These are phyloP conservation scores for Laspeyria flexula DNA, from an alignment of 2,888 invertebrate species.

Conservation along the genomic window DNA sequence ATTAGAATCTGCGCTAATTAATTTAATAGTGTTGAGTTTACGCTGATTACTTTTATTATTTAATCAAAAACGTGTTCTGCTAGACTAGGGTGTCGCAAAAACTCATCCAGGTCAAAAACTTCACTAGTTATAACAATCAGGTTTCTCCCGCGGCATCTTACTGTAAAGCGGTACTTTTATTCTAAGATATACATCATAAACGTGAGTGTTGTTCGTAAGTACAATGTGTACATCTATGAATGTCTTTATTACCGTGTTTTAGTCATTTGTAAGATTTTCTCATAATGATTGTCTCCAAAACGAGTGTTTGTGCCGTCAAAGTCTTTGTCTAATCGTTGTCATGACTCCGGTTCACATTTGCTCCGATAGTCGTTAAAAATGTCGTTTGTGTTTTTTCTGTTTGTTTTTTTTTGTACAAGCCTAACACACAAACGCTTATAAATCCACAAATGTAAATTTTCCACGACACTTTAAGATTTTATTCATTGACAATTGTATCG, in stretches of 20 bases:
- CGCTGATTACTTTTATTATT: conserved; percentile 17
- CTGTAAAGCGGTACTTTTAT: conserved; percentile 83
- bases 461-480: too few relatives aligned
- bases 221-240: conserved; percentile 83
- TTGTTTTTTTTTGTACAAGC: conserved; percentile 12
- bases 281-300: conserved; percentile 85
- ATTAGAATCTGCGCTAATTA: conserved; percentile 16
- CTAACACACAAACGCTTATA: too few relatives aligned
- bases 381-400: conserved; percentile 32
- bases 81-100: conserved; percentile 43
- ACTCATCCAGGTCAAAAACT: conserved; percentile 38
- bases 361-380: conserved; percentile 54
- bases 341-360: conserved; percentile 66
- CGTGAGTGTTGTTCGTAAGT: conserved; percentile 84
- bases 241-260: conserved; percentile 84
- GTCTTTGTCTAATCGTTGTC: conserved; percentile 83
- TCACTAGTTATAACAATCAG: conserved; percentile 70
- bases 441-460: conserved; percentile 6
- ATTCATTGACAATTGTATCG: too few relatives aligned
- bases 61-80: conserved; percentile 30
- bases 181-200: conserved; percentile 82
- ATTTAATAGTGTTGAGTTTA: conserved; percentile 21
- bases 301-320: conserved; percentile 83
- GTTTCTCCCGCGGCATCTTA: conserved; percentile 76
- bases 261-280: conserved; percentile 86